These are phyloP conservation scores for Medauroidea extradentata DNA, from an alignment of 1,140 invertebrate genomes.

Conservation along the genomic window DNA sequence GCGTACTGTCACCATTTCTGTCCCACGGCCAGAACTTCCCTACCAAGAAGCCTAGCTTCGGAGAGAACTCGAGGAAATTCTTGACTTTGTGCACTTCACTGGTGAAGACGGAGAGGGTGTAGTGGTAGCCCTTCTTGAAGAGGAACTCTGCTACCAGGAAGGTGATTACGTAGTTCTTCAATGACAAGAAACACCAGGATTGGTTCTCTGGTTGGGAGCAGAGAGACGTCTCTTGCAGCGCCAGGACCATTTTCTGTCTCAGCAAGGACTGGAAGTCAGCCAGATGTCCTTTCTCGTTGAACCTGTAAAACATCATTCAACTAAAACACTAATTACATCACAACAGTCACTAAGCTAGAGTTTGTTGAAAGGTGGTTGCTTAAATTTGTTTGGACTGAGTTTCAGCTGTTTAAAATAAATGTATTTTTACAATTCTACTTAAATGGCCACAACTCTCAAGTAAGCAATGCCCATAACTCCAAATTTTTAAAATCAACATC, in stretches of 20 bases:
- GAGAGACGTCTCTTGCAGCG: slow-evolving; percentile 43
- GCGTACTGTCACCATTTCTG: slow-evolving; percentile 15
- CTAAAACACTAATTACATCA: too few species aligned
- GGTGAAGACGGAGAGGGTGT: slow-evolving; percentile 52
- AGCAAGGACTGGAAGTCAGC: slow-evolving; percentile 49
- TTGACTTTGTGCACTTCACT: slow-evolving; percentile 48
- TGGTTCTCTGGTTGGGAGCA: slow-evolving; percentile 25
- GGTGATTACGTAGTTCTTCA: slow-evolving; percentile 50
- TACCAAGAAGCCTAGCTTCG: background rate
- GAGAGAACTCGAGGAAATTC: slow-evolving; percentile 26
- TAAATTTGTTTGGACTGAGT: too few species aligned
- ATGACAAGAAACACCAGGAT: slow-evolving; percentile 35
- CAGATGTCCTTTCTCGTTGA: slow-evolving; percentile 51
- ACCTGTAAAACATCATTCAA: too few species aligned
- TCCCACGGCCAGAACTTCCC: slow-evolving; percentile 1
- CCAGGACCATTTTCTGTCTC: slow-evolving; percentile 49
- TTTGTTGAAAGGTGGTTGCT: too few species aligned
- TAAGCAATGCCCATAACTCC: too few species aligned
- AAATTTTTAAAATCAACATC: too few species aligned
- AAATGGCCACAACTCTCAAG: too few species aligned
- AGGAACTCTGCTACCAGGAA: slow-evolving; percentile 53
- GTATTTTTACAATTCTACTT: too few species aligned
- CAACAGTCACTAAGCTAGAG: too few species aligned
- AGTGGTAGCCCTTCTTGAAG: slow-evolving; percentile 48
- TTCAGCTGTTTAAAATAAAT: too few species aligned